These are phyloP conservation scores for Chelon auratus DNA, from an alignment of 2,797 vertebrate genomes.

Conservation along the genomic window DNA sequence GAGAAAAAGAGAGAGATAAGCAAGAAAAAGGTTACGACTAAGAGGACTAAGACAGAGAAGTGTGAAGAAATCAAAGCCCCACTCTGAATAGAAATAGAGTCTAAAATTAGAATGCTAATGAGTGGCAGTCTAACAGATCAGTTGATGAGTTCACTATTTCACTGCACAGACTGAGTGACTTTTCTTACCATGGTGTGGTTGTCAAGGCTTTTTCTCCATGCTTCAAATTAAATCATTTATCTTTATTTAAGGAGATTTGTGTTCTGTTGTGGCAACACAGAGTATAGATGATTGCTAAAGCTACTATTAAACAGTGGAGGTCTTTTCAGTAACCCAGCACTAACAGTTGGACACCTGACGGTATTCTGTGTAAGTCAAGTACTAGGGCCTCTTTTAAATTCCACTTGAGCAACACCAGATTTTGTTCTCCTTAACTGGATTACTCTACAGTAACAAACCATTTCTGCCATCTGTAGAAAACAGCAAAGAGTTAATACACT, in stretches of 20 bases:
- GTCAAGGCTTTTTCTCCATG: slow-evolving; percentile 6
- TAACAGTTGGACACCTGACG: slow-evolving; percentile 38
- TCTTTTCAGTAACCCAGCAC: slow-evolving; percentile 22
- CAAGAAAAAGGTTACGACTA: slow-evolving; percentile 29
- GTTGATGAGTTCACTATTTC: slow-evolving; percentile 68
- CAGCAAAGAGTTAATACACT: slow-evolving; percentile 47
- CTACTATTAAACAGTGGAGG: slow-evolving; percentile 10
- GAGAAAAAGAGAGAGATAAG: slow-evolving; percentile 28
- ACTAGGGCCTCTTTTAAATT: slow-evolving; percentile 51
- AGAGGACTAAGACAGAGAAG: slow-evolving; percentile 12
- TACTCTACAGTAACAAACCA: slow-evolving; percentile 39
- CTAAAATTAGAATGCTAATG: slow-evolving; percentile 76
- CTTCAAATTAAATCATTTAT: slow-evolving; percentile 20
- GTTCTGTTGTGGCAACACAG: background rate
- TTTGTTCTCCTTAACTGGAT: slow-evolving; percentile 50
- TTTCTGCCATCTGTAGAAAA: slow-evolving; percentile 53
- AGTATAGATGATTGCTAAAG: slow-evolving; percentile 20
- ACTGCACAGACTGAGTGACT: slow-evolving; percentile 57
- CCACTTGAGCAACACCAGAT: slow-evolving; percentile 44
- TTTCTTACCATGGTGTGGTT: slow-evolving; percentile 22
- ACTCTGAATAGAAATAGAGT: slow-evolving; percentile 56
- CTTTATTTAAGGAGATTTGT: slow-evolving; percentile 6
- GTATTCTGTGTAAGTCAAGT: slow-evolving; percentile 39
- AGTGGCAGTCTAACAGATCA: slow-evolving; percentile 63
- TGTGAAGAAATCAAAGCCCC: slow-evolving; percentile 38